A percentile compares a stretch with the other conserved stretches of the same genome.
Evolutionary conservation across 2,888 invertebrate genomes (phyloP).

Genomic region (Drosophila bunnanda): DNA sequence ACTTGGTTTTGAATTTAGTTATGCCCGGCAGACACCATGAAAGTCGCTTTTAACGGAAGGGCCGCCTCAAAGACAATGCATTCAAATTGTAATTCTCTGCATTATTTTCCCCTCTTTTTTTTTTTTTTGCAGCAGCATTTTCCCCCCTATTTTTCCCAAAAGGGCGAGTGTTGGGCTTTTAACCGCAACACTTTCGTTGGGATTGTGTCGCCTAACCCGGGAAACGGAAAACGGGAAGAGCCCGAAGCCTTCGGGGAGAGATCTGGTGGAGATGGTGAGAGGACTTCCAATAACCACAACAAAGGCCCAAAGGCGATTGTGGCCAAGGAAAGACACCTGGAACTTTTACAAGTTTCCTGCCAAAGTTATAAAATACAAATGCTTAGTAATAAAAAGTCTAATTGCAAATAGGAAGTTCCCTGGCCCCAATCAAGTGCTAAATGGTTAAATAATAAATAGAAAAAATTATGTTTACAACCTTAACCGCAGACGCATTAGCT

Average conservation of each 20-base stretch:
- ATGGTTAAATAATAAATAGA: constrained; percentile 3
- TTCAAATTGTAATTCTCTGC: constrained; percentile 65
- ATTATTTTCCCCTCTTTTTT: constrained; percentile 26
- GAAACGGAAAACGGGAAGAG: constrained; percentile 43
- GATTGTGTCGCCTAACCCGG: constrained; percentile 56
- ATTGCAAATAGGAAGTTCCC: constrained; percentile 9
- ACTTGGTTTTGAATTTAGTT: constrained; percentile 22
- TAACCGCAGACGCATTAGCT: not conserved
- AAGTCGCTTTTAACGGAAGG: constrained; percentile 64
- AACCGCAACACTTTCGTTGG: constrained; percentile 59
- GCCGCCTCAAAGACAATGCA: constrained; percentile 66
- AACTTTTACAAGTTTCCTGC: constrained; percentile 31
- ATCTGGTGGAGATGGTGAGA: constrained; percentile 23
- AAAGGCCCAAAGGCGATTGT: constrained; percentile 36
- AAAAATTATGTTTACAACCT: constrained; percentile 2
- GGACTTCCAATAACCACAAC: constrained; percentile 59
- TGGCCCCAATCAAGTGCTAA: not conserved
- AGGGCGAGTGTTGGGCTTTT: constrained; percentile 23
- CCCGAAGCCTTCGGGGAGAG: constrained; percentile 31
- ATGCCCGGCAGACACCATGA: constrained; percentile 50
- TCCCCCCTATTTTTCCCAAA: constrained; percentile 14
- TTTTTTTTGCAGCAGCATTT: constrained; percentile 9
- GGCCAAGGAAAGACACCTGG: constrained; percentile 40
- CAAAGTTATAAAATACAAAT: constrained; percentile 1
- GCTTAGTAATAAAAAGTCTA: constrained; percentile 5